Base-by-base conservation (phyloP, 2,113 vertebrate species). In the Campylomormyrus numenius region DNA sequence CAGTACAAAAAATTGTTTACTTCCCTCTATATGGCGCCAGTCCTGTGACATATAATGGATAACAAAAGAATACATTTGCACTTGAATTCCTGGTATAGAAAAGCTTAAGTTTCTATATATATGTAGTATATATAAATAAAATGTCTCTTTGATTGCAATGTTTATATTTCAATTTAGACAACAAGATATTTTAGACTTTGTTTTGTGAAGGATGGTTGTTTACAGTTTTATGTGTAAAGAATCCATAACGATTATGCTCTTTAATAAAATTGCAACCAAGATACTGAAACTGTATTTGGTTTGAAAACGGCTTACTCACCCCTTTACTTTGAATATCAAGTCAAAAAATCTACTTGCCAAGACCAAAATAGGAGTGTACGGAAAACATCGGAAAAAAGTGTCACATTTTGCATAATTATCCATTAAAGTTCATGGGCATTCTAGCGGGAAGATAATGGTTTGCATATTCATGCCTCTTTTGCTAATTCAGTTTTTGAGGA, bases 151-250 rank as follows among this genome's bases (percentile, higher is more conserved):
- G 77, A 85, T 85, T 58, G 77, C 77, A 89, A 80, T 89, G 74
- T 89, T 89, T 89, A 77, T 90, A 90, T 88, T 88, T 88, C 90
- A 62, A 19, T 88, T 56, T 88, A 90, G 90, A 90, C 31, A 21
- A 90, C 88, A 86, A 86, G 85, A 90, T 77, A 56, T 88, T 88
- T 90, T 50, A 90, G 90, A 88, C 77, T 58, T 85, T 89, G 88
- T 89, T 89, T 89, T 89, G 89, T 89, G 89, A 89, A 89, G 77
- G 52, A 85, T 89, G 48, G 53, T 56, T 89, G 77, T 89, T 89
- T 89, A 89, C 89, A 87, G 80, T 90, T 90, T 46, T 90, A 83
- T 86, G 84, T 90, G 89, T 90, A 90, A 90, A 90, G 89, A 83
- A 90, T 83, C 52, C 83, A 90, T 86, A 70, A 90, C 27, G 21